phyloP scores from a whole-genome alignment of 2,888 invertebrate species.

The Machimus rusticus region DNA sequence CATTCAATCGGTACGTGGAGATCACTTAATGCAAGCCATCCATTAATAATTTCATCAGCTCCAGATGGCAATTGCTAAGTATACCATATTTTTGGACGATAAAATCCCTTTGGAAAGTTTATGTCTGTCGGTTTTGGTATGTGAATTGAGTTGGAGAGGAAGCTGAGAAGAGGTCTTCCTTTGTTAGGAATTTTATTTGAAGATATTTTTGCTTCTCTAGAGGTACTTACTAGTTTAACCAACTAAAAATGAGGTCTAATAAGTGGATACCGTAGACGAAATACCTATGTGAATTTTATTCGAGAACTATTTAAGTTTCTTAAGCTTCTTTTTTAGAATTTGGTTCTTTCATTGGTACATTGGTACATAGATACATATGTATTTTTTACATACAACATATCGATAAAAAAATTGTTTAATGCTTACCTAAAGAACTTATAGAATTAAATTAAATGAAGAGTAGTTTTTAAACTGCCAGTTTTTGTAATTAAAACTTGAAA shows the following conservation, averaged over 20 bases:
- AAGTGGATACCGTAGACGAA: background rate
- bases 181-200: background rate
- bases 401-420: no score
- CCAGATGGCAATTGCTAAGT: background rate
- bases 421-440: no score
- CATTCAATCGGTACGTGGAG: background rate
- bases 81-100: background rate
- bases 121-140: background rate
- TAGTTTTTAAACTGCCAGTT: no score
- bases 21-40: constrained; percentile 23
- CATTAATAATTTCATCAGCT: constrained; percentile 34
- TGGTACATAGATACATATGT: no score
- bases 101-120: background rate
- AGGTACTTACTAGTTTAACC: background rate
- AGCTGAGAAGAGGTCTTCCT: background rate
- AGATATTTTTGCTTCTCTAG: background rate
- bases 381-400: no score
- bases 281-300: no score
- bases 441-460: no score
- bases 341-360: no score
- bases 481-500: no score
- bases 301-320: no score
- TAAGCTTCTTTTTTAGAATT: no score
- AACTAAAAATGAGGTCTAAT: background rate
- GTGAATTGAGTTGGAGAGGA: background rate